Percentiles rank a stretch among this genome's conserved stretches.
These are phyloP conservation scores for Callospermophilus lateralis DNA, from an alignment of 2,113 vertebrate species.

Conservation along the genomic window DNA sequence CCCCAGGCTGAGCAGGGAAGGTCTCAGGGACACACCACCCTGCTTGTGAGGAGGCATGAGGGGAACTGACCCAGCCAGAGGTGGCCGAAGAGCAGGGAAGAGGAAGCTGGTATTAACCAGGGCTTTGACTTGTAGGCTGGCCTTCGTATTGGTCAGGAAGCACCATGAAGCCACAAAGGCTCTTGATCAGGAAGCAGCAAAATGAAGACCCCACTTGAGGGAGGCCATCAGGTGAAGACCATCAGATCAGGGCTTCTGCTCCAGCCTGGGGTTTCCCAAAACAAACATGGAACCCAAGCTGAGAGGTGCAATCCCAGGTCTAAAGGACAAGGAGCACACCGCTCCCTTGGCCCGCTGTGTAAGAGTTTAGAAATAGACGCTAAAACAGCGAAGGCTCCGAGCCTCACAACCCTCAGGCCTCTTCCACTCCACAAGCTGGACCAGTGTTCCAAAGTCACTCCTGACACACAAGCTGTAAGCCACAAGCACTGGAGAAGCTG, in stretches of 20 bases:
- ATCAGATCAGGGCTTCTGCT: neutral
- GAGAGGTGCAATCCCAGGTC: neutral
- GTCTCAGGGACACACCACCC: accelerated
- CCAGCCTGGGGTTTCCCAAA: neutral
- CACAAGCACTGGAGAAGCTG: neutral
- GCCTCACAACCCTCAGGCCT: neutral
- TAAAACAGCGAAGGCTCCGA: neutral
- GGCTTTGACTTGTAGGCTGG: neutral
- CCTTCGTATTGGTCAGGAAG: neutral
- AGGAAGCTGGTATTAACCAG: neutral
- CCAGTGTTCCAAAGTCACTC: neutral
- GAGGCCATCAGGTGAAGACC: neutral
- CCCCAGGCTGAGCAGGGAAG: neutral
- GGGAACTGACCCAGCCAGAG: too few relatives aligned
- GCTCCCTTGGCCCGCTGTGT: neutral
- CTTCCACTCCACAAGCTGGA: neutral
- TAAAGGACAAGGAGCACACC: neutral
- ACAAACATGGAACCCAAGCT: neutral
- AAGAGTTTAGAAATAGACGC: neutral
- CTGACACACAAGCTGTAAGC: neutral
- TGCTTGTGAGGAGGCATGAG: accelerated
- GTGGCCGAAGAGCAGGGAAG: too few relatives aligned
- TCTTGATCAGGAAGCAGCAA: neutral
- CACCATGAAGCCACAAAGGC: neutral
- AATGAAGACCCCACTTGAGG: neutral